Conservation (phyloP, 2,797 vertebrate genomes). For the Fringilla coelebs region DNA sequence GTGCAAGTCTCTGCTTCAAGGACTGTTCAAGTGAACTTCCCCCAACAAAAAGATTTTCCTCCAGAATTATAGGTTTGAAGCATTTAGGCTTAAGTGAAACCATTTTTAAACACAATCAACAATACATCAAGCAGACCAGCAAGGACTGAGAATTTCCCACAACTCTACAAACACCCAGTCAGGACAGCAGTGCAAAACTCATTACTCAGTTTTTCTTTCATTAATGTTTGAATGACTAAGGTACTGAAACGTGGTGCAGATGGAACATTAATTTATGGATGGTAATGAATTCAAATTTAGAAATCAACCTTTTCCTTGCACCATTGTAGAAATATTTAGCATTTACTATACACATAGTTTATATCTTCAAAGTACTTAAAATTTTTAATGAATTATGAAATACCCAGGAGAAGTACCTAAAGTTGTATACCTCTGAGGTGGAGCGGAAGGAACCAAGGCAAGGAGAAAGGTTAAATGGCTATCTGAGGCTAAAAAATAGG, state of each 20-base stretch:
- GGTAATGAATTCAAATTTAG: conserved; percentile 26
- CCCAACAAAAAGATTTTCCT: neutral
- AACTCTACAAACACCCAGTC: neutral
- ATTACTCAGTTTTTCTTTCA: conserved; percentile 6
- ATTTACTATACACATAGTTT: conserved; percentile 10
- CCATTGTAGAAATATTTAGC: conserved; percentile 41
- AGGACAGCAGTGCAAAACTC: conserved; percentile 8
- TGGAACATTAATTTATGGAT: neutral
- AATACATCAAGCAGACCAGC: neutral
- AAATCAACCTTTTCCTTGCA: conserved; percentile 32
- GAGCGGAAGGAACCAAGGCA: neutral
- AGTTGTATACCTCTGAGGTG: neutral
- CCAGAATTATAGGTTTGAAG: neutral
- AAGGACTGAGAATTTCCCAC: neutral
- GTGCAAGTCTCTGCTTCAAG: neutral
- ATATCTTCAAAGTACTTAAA: neutral
- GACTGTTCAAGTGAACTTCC: neutral
- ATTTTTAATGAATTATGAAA: conserved; percentile 13
- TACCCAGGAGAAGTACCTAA: neutral
- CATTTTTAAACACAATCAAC: neutral
- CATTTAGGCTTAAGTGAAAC: neutral
- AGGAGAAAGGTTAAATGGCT: conserved; percentile 25
- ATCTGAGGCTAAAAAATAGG: neutral
- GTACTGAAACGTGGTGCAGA: neutral
- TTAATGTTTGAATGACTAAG: conserved; percentile 21